phyloP scores from a whole-genome alignment of 2,888 invertebrate genomes.

The Drosophila leonis region DNA sequence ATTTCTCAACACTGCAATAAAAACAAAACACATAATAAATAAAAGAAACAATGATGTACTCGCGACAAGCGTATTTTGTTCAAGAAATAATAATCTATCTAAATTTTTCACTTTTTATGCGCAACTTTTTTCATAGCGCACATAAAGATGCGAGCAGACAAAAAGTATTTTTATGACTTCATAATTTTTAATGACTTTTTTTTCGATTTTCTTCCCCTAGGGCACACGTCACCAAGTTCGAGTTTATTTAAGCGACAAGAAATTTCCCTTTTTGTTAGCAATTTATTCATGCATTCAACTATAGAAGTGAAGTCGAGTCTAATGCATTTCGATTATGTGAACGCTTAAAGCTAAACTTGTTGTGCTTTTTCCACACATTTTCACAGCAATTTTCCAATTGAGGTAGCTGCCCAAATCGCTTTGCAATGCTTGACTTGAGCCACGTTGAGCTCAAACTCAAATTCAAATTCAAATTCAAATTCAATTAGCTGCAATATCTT shows the following conservation, averaged over 20 bases:
- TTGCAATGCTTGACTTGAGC: conserved; percentile 14
- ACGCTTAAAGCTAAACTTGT: conserved; percentile 5
- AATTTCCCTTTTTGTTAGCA: background rate
- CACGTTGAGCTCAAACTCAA: background rate
- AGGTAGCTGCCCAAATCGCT: background rate
- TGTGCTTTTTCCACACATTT: conserved; percentile 13
- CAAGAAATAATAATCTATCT: background rate
- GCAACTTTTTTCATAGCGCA: conserved; percentile 10
- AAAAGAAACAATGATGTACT: background rate
- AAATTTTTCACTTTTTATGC: conserved; percentile 5
- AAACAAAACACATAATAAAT: conserved; percentile 14
- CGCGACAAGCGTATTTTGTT: background rate
- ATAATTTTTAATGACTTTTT: conserved; percentile 4
- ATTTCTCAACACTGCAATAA: conserved; percentile 31
- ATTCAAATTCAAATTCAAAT: conserved; percentile 3
- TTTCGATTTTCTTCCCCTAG: conserved; percentile 8
- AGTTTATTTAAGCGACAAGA: conserved; percentile 4
- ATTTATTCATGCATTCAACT: conserved; percentile 5
- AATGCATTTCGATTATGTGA: conserved; percentile 6
- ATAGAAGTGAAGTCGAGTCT: background rate
- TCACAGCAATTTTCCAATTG: conserved; percentile 13
- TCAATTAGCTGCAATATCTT: conserved; percentile 46
- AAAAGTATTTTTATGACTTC: conserved; percentile 26
- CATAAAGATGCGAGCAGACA: conserved; percentile 20
- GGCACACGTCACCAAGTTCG: background rate